Evolutionary conservation across 2,113 vertebrate genomes (phyloP).

Genomic region (Oryzias woworae): DNA sequence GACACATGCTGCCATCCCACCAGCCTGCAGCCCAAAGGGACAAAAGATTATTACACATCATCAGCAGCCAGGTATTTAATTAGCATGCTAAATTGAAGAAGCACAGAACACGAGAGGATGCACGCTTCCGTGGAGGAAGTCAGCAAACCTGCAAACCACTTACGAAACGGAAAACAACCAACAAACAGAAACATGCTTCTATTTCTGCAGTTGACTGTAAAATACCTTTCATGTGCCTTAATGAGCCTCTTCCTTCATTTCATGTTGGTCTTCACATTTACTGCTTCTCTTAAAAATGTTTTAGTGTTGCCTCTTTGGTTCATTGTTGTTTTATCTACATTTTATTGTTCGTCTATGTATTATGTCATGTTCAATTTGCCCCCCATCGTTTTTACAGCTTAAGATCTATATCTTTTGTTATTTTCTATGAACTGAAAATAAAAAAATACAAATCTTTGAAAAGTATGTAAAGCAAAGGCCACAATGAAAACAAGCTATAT

Average conservation of each 20-base stretch:
- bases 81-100: slow-evolving; percentile 18
- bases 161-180: too few species aligned
- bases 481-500: too few species aligned
- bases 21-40: slow-evolving; percentile 18
- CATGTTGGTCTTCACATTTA: slow-evolving; percentile 21
- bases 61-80: slow-evolving; percentile 43
- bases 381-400: slow-evolving; percentile 47
- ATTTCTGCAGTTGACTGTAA: neutral
- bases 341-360: slow-evolving; percentile 38
- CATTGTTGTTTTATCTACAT: slow-evolving; percentile 29
- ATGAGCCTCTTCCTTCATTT: neutral
- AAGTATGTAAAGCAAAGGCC: too few species aligned
- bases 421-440: neutral
- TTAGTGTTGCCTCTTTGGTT: slow-evolving; percentile 37
- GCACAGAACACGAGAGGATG: slow-evolving; percentile 9
- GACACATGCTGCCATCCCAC: slow-evolving; percentile 21
- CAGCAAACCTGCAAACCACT: slow-evolving; percentile 7
- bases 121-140: slow-evolving; percentile 12
- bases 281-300: slow-evolving; percentile 30
- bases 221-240: neutral
- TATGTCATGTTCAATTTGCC: slow-evolving; percentile 45
- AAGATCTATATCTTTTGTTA: neutral
- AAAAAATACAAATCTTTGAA: neutral
- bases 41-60: slow-evolving; percentile 33
- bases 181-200: too few species aligned